Evolutionary conservation across 2,888 invertebrate species (phyloP).

Genomic region (Ganaspis brasiliensis): DNA sequence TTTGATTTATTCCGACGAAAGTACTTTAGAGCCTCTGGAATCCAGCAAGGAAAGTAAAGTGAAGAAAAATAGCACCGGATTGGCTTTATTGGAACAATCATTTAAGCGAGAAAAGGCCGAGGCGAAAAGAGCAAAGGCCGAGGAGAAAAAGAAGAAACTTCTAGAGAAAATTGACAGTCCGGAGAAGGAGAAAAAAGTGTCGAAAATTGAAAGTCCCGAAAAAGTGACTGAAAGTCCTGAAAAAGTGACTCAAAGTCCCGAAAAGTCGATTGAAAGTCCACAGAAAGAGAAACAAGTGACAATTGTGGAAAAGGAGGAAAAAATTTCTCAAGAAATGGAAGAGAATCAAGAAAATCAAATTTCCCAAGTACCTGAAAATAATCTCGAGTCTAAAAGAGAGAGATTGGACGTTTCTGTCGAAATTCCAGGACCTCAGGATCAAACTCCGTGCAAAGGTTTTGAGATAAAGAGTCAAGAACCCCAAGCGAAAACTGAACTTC

Average conservation of each 20-base stretch:
- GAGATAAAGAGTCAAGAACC: not conserved
- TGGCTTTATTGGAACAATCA: conserved; percentile 72
- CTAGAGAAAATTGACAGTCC: not conserved
- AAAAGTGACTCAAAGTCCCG: conserved; percentile 1
- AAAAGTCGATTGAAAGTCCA: no score
- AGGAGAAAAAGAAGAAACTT: conserved; percentile 64
- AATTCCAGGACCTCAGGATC: not conserved
- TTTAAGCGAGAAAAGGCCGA: conserved; percentile 70
- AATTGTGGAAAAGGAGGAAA: no score
- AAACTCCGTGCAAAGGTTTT: conserved; percentile 2
- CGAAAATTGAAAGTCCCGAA: no score
- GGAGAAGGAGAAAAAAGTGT: not conserved
- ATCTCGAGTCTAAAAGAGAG: not conserved
- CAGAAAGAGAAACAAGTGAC: no score
- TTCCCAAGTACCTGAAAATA: not conserved
- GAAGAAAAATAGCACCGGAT: conserved; percentile 65
- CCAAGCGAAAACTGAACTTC: not conserved
- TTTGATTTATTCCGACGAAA: conserved; percentile 76
- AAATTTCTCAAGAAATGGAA: no score
- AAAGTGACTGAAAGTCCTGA: not conserved
- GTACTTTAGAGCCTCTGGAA: conserved; percentile 70
- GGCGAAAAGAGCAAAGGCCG: conserved; percentile 48
- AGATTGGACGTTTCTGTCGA: not conserved
- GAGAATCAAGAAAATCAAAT: conserved; percentile 14
- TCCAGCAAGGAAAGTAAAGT: conserved; percentile 49